A percentile compares a stretch with the other conserved stretches of the same genome.
Evolutionary conservation across 2,797 vertebrate genomes (phyloP).

Genomic region (Cyprinella venusta): DNA sequence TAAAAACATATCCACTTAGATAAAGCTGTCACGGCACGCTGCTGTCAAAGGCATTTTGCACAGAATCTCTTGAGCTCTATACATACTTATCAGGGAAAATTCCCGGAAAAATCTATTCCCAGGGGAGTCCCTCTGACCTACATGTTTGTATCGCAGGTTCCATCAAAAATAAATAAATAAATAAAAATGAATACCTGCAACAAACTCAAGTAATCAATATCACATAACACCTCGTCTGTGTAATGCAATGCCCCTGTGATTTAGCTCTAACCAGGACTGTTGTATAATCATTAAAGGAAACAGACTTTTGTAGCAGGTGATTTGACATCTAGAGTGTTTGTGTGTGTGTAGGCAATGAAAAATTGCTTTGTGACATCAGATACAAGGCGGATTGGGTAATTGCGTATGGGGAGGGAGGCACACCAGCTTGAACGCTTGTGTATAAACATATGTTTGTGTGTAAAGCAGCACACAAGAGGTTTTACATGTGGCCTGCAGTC

Average conservation of each 20-base stretch:
- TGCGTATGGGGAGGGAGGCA: conserved; percentile 31
- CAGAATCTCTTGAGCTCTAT: conserved; percentile 34
- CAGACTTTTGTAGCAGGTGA: conserved; percentile 13
- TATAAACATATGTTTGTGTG: conserved; percentile 41
- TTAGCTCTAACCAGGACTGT: conserved; percentile 10
- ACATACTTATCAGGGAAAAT: conserved; percentile 22
- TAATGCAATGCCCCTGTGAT: conserved; percentile 26
- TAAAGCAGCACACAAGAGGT: not conserved
- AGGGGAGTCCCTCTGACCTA: conserved; percentile 43
- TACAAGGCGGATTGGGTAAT: not conserved
- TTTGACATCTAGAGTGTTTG: not conserved
- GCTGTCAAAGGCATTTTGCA: conserved; percentile 33
- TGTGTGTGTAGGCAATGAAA: not conserved
- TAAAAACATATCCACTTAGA: conserved; percentile 28
- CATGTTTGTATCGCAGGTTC: conserved; percentile 39
- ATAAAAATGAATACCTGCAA: conserved; percentile 33
- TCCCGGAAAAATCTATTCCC: conserved; percentile 41
- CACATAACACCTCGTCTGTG: conserved; percentile 40
- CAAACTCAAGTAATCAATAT: conserved; percentile 51
- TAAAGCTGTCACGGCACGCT: conserved; percentile 33
- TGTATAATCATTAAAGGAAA: conserved; percentile 27
- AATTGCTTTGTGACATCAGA: conserved; percentile 20
- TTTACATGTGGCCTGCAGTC: not conserved
- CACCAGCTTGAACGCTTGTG: conserved; percentile 41
- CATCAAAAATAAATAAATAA: not conserved